A percentile compares a stretch with the other conserved stretches of the same genome.
Evolutionary conservation across 2,797 vertebrate genomes (phyloP).

Genomic region (Microctenopoma steveboyesi): DNA sequence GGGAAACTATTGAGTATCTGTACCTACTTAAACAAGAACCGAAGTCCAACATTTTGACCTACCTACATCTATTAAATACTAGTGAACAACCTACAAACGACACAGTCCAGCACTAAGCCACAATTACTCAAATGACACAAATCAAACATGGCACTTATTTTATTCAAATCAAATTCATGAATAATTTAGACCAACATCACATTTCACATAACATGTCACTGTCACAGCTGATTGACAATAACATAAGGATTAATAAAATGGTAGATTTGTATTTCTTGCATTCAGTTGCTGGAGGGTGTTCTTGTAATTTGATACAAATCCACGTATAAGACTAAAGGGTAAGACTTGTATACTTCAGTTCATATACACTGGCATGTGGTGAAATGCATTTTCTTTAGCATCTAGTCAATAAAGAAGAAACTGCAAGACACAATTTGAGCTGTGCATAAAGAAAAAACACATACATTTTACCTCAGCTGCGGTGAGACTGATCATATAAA

Average conservation of each 20-base stretch:
- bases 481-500: slow-evolving; percentile 37
- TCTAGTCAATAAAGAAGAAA: slow-evolving; percentile 15
- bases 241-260: slow-evolving; percentile 62
- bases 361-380: slow-evolving; percentile 28
- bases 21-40: no score
- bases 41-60: background rate
- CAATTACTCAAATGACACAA: slow-evolving; percentile 17
- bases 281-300: slow-evolving; percentile 32
- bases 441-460: slow-evolving; percentile 9
- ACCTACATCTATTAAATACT: no score
- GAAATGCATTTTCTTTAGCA: slow-evolving; percentile 44
- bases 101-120: no score
- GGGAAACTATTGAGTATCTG: no score
- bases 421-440: slow-evolving; percentile 29
- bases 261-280: slow-evolving; percentile 35
- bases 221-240: slow-evolving; percentile 55
- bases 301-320: slow-evolving; percentile 42
- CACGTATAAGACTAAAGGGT: slow-evolving; percentile 49
- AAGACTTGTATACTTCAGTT: slow-evolving; percentile 35
- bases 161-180: slow-evolving; percentile 79
- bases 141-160: slow-evolving; percentile 79
- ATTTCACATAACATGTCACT: slow-evolving; percentile 35
- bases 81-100: background rate
- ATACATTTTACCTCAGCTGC: slow-evolving; percentile 11
- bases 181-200: slow-evolving; percentile 59